These are phyloP conservation scores for Drosophila leonis DNA, from an alignment of 2,888 invertebrate genomes.

Conservation along the genomic window DNA sequence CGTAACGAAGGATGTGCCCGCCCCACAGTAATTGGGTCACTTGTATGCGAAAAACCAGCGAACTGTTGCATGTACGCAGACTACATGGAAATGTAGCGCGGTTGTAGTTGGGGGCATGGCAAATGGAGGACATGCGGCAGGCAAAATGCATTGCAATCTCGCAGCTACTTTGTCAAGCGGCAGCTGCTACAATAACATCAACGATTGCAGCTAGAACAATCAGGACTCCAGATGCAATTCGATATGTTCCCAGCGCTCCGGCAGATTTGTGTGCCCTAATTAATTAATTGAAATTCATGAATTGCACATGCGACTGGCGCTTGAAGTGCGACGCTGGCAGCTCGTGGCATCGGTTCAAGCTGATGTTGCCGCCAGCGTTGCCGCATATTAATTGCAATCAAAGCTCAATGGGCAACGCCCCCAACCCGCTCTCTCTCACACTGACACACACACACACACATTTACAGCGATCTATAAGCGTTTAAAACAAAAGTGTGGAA, in stretches of 20 bases:
- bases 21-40: conserved; percentile 72
- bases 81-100: conserved; percentile 39
- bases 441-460: no score
- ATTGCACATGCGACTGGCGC: conserved; percentile 76
- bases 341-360: conserved; percentile 17
- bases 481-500: conserved; percentile 53
- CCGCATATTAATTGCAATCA: conserved; percentile 76
- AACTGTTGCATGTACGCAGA: conserved; percentile 74
- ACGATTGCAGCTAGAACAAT: conserved; percentile 28
- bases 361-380: conserved; percentile 46
- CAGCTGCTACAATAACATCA: conserved; percentile 65
- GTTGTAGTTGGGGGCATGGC: rapidly evolving
- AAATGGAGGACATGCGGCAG: conserved; percentile 9
- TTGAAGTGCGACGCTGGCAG: conserved; percentile 50
- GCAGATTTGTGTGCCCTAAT: conserved; percentile 79
- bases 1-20: conserved; percentile 68
- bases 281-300: conserved; percentile 81
- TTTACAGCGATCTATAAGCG: conserved; percentile 20
- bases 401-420: conserved; percentile 67
- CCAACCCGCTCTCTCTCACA: not conserved
- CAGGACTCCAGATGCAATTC: conserved; percentile 62
- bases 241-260: conserved; percentile 53
- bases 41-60: conserved; percentile 81
- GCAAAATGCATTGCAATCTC: conserved; percentile 77
- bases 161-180: conserved; percentile 77